Conservation (phyloP, 2,888 invertebrate species). For the Meandrusa payeni region DNA sequence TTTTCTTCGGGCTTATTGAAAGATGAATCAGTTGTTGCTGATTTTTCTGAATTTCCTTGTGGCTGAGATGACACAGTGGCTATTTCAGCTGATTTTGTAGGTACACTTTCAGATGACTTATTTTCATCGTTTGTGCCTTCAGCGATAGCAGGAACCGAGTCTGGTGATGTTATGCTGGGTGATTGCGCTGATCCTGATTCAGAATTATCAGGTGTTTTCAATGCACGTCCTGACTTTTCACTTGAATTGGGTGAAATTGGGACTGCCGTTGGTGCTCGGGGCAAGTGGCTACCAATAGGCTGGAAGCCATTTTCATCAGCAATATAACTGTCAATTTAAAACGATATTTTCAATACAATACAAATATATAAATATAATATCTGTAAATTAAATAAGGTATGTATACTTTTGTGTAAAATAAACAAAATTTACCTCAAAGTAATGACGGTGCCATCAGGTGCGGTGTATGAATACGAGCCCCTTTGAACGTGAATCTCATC, state of each 20-base stretch:
- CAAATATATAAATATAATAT: too few relatives aligned
- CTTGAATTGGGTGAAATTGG: slow-evolving; percentile 31
- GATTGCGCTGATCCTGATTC: slow-evolving; percentile 34
- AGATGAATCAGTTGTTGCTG: not conserved
- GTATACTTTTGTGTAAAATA: too few relatives aligned
- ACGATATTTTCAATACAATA: too few relatives aligned
- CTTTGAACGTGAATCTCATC: slow-evolving; percentile 82
- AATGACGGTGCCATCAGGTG: slow-evolving; percentile 85
- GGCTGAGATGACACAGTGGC: slow-evolving; percentile 4
- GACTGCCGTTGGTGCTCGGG: slow-evolving; percentile 47
- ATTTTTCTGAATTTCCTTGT: not conserved
- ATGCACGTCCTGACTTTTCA: slow-evolving; percentile 46
- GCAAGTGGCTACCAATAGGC: slow-evolving; percentile 84
- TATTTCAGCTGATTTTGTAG: slow-evolving; percentile 14
- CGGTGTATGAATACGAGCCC: slow-evolving; percentile 86
- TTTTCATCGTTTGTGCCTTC: not conserved
- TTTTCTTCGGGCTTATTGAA: too few relatives aligned
- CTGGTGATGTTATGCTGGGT: slow-evolving; percentile 24
- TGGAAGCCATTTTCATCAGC: slow-evolving; percentile 88
- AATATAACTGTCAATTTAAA: slow-evolving; percentile 71
- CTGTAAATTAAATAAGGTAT: too few relatives aligned
- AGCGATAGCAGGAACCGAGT: slow-evolving; percentile 26
- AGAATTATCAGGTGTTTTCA: slow-evolving; percentile 37
- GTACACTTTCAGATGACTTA: not conserved
- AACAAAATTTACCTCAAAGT: slow-evolving; percentile 83